Evolutionary conservation across 2,113 vertebrate species (phyloP).

Genomic region (Chaetorhynchus papuensis): DNA sequence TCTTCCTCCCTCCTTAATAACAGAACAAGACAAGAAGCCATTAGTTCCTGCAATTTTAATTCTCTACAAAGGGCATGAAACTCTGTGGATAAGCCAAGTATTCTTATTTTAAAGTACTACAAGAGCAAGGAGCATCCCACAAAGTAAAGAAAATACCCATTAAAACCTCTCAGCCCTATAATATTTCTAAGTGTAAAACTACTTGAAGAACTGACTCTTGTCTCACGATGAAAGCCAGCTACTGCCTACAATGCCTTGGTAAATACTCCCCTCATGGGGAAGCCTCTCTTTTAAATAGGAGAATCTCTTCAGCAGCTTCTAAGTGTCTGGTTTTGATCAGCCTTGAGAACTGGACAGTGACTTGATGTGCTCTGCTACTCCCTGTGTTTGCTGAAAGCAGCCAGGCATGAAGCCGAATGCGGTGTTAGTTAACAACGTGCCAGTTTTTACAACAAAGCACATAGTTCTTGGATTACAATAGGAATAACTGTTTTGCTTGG

Average conservation of each 20-base stretch:
- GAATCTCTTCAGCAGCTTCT: neutral
- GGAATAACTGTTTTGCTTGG: conserved; percentile 64
- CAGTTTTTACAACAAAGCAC: neutral
- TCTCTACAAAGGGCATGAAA: neutral
- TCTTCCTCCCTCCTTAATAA: conserved; percentile 78
- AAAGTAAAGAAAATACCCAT: neutral
- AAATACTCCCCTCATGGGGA: neutral
- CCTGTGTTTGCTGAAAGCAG: neutral
- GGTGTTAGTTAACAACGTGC: neutral
- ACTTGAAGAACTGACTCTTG: neutral
- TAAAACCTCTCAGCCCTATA: neutral
- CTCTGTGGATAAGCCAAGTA: neutral
- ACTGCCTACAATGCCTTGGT: neutral
- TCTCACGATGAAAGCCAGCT: neutral
- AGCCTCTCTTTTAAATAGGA: neutral
- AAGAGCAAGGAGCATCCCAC: neutral
- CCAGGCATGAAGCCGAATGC: neutral
- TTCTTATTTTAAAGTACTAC: neutral
- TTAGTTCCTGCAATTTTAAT: neutral
- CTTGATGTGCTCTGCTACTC: neutral
- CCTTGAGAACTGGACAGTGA: neutral
- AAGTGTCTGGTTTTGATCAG: neutral
- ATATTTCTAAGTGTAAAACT: neutral
- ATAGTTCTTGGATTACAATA: conserved; percentile 32
- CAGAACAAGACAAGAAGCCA: neutral